Base-by-base conservation (phyloP, 2,888 invertebrate genomes). In the Sarcophaga subvicina region DNA sequence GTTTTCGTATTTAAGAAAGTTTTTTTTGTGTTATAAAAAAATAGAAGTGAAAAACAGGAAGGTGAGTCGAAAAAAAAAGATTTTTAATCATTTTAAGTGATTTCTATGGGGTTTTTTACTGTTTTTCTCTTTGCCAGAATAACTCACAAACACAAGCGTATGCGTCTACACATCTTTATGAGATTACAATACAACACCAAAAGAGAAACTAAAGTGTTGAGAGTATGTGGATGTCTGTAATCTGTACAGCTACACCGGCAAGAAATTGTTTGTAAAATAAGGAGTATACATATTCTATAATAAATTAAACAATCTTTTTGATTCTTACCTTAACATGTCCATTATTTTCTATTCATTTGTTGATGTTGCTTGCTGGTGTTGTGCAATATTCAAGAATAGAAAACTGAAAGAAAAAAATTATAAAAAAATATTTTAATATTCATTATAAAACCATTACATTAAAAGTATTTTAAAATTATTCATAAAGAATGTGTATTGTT, bases 61-160 rank as follows among this genome's bases (percentile, higher is more conserved):
- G 84, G 76, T 80, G 80, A 80, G 66, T 62, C 66, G 67, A 80
- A 54, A 4, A 37, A 76, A 14, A 14, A 25, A 80, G 62, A 67
- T 84, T 49, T 87, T 87, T 87, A 87, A 87, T 87, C 76, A 87
- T 81, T 79, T 87, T 79, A 87, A 87, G 84, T 87, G 87, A 75
- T 82, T 82, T 85, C 37, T 37, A 37, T 37, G 37, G 37, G 8
- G 37, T 1, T 37, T 71, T 78, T 64, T 22, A 22, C 54, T 67
- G 47, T 59, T 45, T n/a, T 71, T 11, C 10, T 27, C 54, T 67
- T 54, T 73, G 72, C 73, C 60, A 83, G 71, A 76, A 67, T 17
- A 72, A 17, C 22, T 63, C 47, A 64, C 37, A 60, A 45, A 66
- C 71, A 22, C 11, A n/a, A 37, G 37, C 37, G 8, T 37, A 37